These are phyloP conservation scores for Norana najaformis DNA, from an alignment of 2,888 invertebrate genomes.

Conservation along the genomic window DNA sequence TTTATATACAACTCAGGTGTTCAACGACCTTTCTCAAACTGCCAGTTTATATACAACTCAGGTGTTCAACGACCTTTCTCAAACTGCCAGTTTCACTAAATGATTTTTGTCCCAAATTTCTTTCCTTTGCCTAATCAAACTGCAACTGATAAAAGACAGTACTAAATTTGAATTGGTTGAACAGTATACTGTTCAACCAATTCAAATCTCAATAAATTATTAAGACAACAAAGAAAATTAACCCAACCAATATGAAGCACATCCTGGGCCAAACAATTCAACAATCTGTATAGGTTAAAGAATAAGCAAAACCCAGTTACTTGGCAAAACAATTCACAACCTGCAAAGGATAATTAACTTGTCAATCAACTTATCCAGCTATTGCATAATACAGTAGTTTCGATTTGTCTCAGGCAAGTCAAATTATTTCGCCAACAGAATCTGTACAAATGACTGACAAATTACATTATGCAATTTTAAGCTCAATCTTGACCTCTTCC, in stretches of 20 bases:
- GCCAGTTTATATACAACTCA: not conserved
- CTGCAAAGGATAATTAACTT: not conserved
- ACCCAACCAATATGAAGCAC: too few relatives aligned
- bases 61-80: not conserved
- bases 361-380: not conserved
- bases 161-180: too few relatives aligned
- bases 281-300: not conserved
- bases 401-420: not conserved
- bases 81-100: not conserved
- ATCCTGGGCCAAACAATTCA: not conserved
- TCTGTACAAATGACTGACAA: not conserved
- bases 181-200: too few relatives aligned
- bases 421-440: not conserved
- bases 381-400: not conserved
- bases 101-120: too few relatives aligned
- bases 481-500: not conserved
- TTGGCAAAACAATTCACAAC: not conserved
- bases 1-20: not conserved
- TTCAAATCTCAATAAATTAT: not conserved
- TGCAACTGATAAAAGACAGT: not conserved
- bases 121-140: not conserved
- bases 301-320: not conserved
- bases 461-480: not conserved
- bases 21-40: not conserved
- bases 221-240: not conserved